These are phyloP conservation scores for Drosophila aff. DNA, from an alignment of 1,140 invertebrate species.

Conservation along the genomic window DNA sequence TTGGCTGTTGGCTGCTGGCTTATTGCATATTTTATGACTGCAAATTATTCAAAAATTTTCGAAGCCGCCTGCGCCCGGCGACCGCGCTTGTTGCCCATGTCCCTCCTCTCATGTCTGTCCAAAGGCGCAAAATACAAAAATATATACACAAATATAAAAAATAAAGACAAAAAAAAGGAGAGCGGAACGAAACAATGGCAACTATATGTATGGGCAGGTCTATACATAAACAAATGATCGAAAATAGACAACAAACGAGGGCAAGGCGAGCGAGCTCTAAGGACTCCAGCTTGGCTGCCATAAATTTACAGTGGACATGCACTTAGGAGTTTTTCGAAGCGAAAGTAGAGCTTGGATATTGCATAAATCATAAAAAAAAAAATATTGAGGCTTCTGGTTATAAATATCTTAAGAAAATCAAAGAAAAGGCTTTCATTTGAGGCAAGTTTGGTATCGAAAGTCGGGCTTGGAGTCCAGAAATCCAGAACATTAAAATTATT, in stretches of 20 bases:
- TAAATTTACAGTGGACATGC: conserved; percentile 24
- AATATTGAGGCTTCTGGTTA: not conserved
- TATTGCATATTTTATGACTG: conserved; percentile 85
- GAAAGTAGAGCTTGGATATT: not conserved
- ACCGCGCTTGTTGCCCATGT: conserved; percentile 39
- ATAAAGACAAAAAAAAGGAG: conserved; percentile 11
- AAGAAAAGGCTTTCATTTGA: too few relatives aligned
- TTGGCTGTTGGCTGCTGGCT: conserved; percentile 72
- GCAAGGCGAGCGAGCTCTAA: not conserved
- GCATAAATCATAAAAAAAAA: not conserved
- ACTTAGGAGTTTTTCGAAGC: not conserved
- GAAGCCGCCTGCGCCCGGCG: conserved; percentile 61
- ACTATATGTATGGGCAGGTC: conserved; percentile 31
- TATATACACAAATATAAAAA: conserved; percentile 32
- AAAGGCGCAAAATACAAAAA: conserved; percentile 65
- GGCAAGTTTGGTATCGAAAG: too few relatives aligned
- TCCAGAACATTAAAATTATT: too few relatives aligned
- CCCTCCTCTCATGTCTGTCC: conserved; percentile 5
- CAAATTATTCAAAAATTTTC: conserved; percentile 85
- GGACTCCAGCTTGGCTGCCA: conserved; percentile 25
- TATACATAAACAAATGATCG: conserved; percentile 74
- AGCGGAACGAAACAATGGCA: conserved; percentile 10
- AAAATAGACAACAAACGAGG: conserved; percentile 67
- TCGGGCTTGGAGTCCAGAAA: too few relatives aligned
- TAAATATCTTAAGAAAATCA: too few relatives aligned